A percentile compares a stretch with the other conserved stretches of the same genome.
phyloP scores from a whole-genome alignment of 2,113 vertebrate species.

The Chlorodrepanis virens region DNA sequence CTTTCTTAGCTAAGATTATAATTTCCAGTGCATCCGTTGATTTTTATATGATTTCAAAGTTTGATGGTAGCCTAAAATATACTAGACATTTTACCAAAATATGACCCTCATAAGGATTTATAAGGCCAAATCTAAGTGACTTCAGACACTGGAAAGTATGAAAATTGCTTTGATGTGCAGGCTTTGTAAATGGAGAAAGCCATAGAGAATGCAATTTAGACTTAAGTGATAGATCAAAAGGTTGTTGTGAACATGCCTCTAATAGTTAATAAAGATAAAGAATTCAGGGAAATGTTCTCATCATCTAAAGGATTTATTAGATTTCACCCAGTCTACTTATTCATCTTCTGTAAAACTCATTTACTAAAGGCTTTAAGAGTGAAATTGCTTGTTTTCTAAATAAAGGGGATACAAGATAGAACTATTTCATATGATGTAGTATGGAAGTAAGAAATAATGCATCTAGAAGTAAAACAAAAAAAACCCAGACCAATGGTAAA shows the following conservation, averaged over 20 bases:
- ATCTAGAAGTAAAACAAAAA: neutral
- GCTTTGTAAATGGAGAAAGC: neutral
- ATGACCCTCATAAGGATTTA: neutral
- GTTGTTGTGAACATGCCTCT: neutral
- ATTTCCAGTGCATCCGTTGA: neutral
- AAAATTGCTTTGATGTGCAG: constrained; percentile 4
- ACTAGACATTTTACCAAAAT: neutral
- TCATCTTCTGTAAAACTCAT: constrained; percentile 6
- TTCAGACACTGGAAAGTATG: neutral
- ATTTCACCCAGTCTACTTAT: neutral
- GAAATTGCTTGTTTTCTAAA: constrained; percentile 50
- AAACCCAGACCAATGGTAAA: neutral
- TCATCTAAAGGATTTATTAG: neutral
- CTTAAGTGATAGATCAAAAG: neutral
- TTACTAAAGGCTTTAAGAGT: constrained; percentile 28
- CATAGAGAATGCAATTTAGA: constrained; percentile 1
- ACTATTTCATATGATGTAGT: neutral
- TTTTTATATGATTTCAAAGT: neutral
- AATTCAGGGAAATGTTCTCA: neutral
- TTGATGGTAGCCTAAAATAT: neutral
- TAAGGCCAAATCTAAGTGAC: neutral
- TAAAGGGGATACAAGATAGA: neutral
- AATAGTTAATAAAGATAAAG: constrained; percentile 14
- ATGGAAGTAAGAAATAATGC: neutral
- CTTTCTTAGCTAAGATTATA: neutral